Evolutionary conservation across 2,888 invertebrate genomes (phyloP), one percentile per base, ranked within the genome.

Genomic region (Ferrisia virgata): DNA sequence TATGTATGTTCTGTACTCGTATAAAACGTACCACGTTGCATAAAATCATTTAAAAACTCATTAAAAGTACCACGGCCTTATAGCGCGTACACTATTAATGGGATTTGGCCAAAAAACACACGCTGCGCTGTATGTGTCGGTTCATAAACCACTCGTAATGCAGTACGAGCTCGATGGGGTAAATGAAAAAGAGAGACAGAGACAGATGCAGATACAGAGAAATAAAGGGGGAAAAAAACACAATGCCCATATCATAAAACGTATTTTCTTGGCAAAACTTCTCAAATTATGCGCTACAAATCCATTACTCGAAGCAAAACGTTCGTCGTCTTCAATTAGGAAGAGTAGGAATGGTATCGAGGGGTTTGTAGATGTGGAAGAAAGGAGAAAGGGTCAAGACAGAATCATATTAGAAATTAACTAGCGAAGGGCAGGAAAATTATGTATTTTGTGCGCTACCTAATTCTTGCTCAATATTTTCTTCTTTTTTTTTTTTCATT

Each of bases 21-120:
- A 39, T 11, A 31, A 28, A 11, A 4, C 64, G 25, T 58, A 58
- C 22, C 28, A 64, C 64, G 64, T 9, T 18, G 53, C 22, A 43
- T n/a, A n/a, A 53, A 64, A 64, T 64, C 64, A 64, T 64, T 64
- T 64, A 64, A 64, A 64, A 64, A 64, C 64, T 64, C 64, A 64
- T 64, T 64, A 64, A 64, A 64, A 64, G 28, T 31, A 64, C 5
- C 64, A 28, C 15, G 28, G 25, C 28, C 64, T 25, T 13, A n/a
- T n/a, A 11, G 18, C 13, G 25, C 64, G 28, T 64, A 28, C 13
- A 13, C 5, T 31, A 64, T 64, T 64, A 64, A 64, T 64, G 64
- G 64, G 64, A 28, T 28, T 15, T 25, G 28, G 64, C 64, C 64
- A 64, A 64, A 64, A 64, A 64, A 64, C 64, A 64, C 64, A 64